Evolutionary conservation across 2,797 vertebrate genomes (phyloP).

Genomic region (Monodelphis domestica): DNA sequence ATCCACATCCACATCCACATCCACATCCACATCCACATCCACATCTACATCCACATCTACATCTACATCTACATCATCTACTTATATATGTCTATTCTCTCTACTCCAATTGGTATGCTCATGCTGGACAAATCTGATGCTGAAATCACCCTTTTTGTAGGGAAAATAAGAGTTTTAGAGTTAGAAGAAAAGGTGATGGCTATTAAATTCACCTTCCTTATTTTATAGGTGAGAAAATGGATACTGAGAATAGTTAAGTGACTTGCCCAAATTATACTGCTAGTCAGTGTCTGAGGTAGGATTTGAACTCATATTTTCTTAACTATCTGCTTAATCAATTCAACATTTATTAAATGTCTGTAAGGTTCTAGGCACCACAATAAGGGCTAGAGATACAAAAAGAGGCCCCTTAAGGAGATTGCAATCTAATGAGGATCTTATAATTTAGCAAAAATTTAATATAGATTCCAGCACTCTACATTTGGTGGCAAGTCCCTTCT

Average conservation of each 20-base stretch:
- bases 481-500: background rate
- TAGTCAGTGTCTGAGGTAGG: background rate
- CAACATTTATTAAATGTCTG: too few relatives aligned
- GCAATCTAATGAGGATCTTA: background rate
- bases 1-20: too few relatives aligned
- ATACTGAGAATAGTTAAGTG: background rate
- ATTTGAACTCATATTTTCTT: background rate
- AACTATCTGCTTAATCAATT: background rate
- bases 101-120: background rate
- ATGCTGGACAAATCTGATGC: background rate
- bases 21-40: too few relatives aligned
- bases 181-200: background rate
- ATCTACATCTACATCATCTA: too few relatives aligned
- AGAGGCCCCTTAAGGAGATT: too few relatives aligned
- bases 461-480: background rate
- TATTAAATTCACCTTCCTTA: background rate
- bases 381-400: too few relatives aligned
- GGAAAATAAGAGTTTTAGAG: background rate
- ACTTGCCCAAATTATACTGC: background rate
- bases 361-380: too few relatives aligned
- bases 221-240: background rate
- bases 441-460: background rate
- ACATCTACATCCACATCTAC: too few relatives aligned
- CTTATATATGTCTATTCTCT: background rate
- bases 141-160: background rate